Percentiles rank a stretch among this genome's conserved stretches.
Evolutionary conservation across 1,140 invertebrate genomes (phyloP).

Genomic region (Drosophila equinoxialis): DNA sequence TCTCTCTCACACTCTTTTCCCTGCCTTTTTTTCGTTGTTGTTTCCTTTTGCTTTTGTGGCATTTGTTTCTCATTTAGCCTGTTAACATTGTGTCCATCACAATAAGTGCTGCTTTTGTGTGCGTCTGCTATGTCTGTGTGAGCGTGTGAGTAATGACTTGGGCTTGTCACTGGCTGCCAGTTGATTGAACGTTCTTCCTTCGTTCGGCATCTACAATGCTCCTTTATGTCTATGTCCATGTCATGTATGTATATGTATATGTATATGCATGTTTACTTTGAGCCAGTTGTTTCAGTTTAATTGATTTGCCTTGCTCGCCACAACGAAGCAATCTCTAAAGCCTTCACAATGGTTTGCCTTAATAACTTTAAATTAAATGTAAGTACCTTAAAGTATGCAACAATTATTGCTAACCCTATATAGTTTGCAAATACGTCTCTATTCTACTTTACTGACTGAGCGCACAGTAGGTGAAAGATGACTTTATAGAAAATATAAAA

Average conservation of each 20-base stretch:
- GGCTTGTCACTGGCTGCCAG: slow-evolving; percentile 61
- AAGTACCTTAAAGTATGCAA: slow-evolving; percentile 75
- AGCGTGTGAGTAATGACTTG: slow-evolving; percentile 71
- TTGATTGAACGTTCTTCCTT: slow-evolving; percentile 64
- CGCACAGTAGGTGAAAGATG: neutral
- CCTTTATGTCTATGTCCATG: neutral
- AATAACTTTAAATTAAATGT: slow-evolving; percentile 76
- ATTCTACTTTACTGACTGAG: neutral
- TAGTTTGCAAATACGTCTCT: slow-evolving; percentile 11
- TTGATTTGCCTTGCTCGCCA: slow-evolving; percentile 58
- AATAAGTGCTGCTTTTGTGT: slow-evolving; percentile 64
- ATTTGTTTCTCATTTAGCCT: slow-evolving; percentile 80
- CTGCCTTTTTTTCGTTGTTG: slow-evolving; percentile 31
- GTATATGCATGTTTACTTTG: slow-evolving; percentile 20
- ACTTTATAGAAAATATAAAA: too few relatives aligned
- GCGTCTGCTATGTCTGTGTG: slow-evolving; percentile 9
- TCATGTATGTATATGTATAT: neutral
- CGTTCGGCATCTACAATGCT: neutral
- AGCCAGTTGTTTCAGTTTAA: slow-evolving; percentile 71
- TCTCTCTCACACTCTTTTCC: neutral
- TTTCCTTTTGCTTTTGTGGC: slow-evolving; percentile 64
- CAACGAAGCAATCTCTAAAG: slow-evolving; percentile 4
- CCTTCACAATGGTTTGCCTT: slow-evolving; percentile 42
- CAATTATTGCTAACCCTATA: slow-evolving; percentile 64
- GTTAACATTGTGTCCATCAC: slow-evolving; percentile 80